Evolutionary conservation across 2,888 invertebrate genomes (phyloP), one percentile per base, ranked within the genome.

Genomic region (Agapetus fuscipes): DNA sequence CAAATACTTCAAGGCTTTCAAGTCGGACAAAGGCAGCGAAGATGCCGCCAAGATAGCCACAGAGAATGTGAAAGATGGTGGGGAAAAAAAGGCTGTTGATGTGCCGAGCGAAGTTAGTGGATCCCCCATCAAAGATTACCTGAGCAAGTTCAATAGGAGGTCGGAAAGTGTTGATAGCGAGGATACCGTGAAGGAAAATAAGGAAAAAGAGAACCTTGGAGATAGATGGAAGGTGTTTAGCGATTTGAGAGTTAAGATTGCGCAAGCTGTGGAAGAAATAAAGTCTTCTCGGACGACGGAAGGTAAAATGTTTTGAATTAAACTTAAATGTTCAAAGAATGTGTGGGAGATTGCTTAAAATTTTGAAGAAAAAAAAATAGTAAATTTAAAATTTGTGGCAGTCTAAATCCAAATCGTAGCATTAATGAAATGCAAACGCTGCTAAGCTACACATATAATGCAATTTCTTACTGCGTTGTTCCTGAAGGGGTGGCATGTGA

Each of bases 201-300:
- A 61, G 48, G 64, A 67, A 10, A 66, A 66, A 2, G 47, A 48
- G 27, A 13, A 30, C 62, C 69, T 2, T 65, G 73, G 74, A 45
- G 82, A 81, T 59, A 76, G 79, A 4, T 83, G 83, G 83, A 76
- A 77, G 52, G 72, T 82, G 54, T 76, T 83, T 48, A 74, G 77
- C 45, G 82, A 82, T 49, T 76, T 83, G 39, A 80, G 71, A 57
- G 82, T 78, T 33, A 82, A 83, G 62, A 78, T 84, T 45, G 77
- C 82, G 26, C 83, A 83, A 56, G 83, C 82, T 25, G 82, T 84
- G 32, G 83, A 84, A 55, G 83, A 83, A 45, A 83, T 81, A 62
- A 67, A 83, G 40, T 79, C 77, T 7, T 76, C 76, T 52, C 77
- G 78, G 39, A 80, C 82, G 50, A 65, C 60, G 45, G 78, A 79